These are phyloP conservation scores for Choristoneura rosaceana DNA, from an alignment of 2,888 invertebrate genomes.

Conservation along the genomic window DNA sequence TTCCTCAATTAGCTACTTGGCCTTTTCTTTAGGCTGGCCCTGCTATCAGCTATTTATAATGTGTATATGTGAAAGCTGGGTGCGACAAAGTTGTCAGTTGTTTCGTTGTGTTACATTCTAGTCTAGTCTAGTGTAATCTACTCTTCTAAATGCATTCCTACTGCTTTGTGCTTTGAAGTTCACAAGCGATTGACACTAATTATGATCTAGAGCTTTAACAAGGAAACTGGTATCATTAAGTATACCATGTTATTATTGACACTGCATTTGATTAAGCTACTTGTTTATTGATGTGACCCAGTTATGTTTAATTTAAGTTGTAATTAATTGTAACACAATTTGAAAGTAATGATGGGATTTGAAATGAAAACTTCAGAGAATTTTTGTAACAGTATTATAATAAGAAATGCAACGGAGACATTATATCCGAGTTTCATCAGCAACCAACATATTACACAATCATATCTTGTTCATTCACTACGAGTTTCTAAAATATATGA, in stretches of 20 bases:
- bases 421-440: slow-evolving; percentile 59
- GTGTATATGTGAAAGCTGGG: too few relatives aligned
- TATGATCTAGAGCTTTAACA: too few relatives aligned
- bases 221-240: neutral
- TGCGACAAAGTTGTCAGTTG: too few relatives aligned
- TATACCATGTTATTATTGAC: neutral
- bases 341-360: slow-evolving; percentile 2
- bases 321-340: neutral
- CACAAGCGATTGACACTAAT: too few relatives aligned
- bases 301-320: neutral
- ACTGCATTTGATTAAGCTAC: neutral
- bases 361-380: slow-evolving; percentile 53
- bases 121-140: too few relatives aligned
- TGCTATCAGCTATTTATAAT: too few relatives aligned
- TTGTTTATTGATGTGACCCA: neutral
- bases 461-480: slow-evolving; percentile 78
- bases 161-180: too few relatives aligned
- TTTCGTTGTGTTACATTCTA: too few relatives aligned
- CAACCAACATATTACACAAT: slow-evolving; percentile 80
- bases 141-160: too few relatives aligned
- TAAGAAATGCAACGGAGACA: slow-evolving; percentile 81
- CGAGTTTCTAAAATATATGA: slow-evolving; percentile 61
- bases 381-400: slow-evolving; percentile 80
- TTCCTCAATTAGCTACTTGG: too few relatives aligned
- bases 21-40: too few relatives aligned